A percentile compares a stretch with the other conserved stretches of the same genome.
Conservation (phyloP, 2,113 vertebrate genomes). For the Oreochromis tanganicae region DNA sequence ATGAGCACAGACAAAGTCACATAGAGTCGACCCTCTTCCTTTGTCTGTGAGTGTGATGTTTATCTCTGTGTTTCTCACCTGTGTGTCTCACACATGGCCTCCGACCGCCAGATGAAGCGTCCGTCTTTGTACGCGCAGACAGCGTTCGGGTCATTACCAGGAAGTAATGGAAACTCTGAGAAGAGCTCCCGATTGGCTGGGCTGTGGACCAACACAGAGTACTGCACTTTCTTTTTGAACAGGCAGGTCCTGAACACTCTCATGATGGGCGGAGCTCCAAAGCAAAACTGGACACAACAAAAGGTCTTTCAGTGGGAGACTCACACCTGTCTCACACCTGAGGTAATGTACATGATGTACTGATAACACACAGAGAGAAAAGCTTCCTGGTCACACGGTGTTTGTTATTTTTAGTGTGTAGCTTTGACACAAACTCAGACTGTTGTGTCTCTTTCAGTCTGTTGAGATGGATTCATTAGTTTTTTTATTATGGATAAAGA, state of each 20-base stretch:
- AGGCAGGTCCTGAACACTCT: neutral
- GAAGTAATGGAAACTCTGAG: neutral
- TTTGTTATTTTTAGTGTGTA: neutral
- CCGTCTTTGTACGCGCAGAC: conserved; percentile 1
- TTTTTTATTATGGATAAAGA: neutral
- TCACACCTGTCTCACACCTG: neutral
- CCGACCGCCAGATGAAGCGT: conserved; percentile 10
- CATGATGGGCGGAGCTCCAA: neutral
- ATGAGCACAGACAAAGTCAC: neutral
- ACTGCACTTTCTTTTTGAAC: neutral
- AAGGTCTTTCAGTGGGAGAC: neutral
- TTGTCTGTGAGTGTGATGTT: neutral
- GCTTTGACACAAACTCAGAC: neutral
- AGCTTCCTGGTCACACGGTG: neutral
- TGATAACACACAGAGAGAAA: neutral
- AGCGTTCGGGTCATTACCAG: neutral
- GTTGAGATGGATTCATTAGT: no score
- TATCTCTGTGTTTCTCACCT: neutral
- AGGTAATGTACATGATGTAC: neutral
- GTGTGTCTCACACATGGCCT: conserved; percentile 36
- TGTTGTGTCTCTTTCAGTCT: neutral
- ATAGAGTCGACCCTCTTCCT: neutral
- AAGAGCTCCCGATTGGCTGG: neutral
- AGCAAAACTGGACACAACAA: neutral
- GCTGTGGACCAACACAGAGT: conserved; percentile 1